Evolutionary conservation across 1,140 invertebrate species (phyloP).

Genomic region (Lycorma delicatula): DNA sequence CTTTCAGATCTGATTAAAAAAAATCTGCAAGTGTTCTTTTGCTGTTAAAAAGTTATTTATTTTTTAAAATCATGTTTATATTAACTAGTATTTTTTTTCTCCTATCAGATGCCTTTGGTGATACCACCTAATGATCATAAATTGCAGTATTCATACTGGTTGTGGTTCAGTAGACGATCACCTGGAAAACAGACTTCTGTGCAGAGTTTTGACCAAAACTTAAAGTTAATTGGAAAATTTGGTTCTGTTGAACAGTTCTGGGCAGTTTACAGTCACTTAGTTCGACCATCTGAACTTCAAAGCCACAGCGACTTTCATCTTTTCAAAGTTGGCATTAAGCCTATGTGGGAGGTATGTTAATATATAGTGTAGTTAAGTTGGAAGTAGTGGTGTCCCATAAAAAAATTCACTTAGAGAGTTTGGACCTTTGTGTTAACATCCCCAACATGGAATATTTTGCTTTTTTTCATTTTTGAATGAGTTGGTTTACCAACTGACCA

Average conservation of each 20-base stretch:
- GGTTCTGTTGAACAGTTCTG: constrained; percentile 95
- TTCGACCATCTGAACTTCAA: constrained; percentile 77
- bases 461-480: no score
- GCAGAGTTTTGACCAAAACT: constrained; percentile 62
- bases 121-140: constrained; percentile 71
- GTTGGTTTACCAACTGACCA: no score
- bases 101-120: constrained; percentile 45
- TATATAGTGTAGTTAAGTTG: no score
- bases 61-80: no score
- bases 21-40: no score
- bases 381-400: no score
- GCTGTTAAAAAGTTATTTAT: no score
- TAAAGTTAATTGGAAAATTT: constrained; percentile 71
- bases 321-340: constrained; percentile 97
- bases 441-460: no score
- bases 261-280: constrained; percentile 86
- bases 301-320: constrained; percentile 92
- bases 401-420: no score
- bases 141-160: constrained; percentile 79
- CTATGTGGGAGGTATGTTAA: constrained; percentile 94
- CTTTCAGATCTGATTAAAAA: no score
- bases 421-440: no score
- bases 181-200: constrained; percentile 54
- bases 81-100: no score
- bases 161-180: constrained; percentile 77